Percentiles rank a stretch among this genome's conserved stretches.
Evolutionary conservation across 1,140 invertebrate species (phyloP).

Genomic region (Drosophila bocqueti): DNA sequence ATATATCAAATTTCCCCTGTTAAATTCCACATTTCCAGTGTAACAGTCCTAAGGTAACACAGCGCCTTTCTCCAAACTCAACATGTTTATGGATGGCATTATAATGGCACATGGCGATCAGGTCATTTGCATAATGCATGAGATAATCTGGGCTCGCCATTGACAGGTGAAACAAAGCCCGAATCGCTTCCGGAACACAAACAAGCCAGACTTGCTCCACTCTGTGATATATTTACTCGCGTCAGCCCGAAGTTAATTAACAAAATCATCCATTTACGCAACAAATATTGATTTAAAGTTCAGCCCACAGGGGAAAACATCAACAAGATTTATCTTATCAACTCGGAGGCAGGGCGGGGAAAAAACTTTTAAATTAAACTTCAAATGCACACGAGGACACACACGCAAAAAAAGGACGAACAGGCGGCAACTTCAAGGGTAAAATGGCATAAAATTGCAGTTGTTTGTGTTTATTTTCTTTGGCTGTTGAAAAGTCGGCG

Average conservation of each 20-base stretch:
- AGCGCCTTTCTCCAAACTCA: not conserved
- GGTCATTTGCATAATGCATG: conserved; percentile 28
- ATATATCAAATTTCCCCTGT: not conserved
- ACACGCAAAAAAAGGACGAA: conserved; percentile 3
- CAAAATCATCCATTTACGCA: conserved; percentile 35
- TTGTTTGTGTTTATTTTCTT: conserved; percentile 46
- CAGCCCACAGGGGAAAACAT: conserved; percentile 5
- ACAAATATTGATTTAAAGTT: conserved; percentile 59
- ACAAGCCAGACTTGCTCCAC: conserved; percentile 4
- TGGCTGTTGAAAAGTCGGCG: conserved; percentile 1
- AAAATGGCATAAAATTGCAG: conserved; percentile 53
- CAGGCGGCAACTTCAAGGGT: conserved; percentile 2
- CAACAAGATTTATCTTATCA: conserved; percentile 42
- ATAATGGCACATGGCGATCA: conserved; percentile 9
- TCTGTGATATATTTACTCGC: conserved; percentile 23
- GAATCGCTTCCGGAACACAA: not conserved
- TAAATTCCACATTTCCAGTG: not conserved
- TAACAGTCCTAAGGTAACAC: not conserved
- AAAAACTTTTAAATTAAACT: conserved; percentile 55
- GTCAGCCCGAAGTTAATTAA: conserved; percentile 52
- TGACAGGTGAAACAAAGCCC: conserved; percentile 6
- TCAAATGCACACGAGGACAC: conserved; percentile 27
- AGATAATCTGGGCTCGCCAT: conserved; percentile 13
- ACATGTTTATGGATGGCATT: conserved; percentile 10
- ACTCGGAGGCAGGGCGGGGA: not conserved